These are phyloP conservation scores for Dryobota labecula DNA, from an alignment of 2,888 invertebrate genomes.

Conservation along the genomic window DNA sequence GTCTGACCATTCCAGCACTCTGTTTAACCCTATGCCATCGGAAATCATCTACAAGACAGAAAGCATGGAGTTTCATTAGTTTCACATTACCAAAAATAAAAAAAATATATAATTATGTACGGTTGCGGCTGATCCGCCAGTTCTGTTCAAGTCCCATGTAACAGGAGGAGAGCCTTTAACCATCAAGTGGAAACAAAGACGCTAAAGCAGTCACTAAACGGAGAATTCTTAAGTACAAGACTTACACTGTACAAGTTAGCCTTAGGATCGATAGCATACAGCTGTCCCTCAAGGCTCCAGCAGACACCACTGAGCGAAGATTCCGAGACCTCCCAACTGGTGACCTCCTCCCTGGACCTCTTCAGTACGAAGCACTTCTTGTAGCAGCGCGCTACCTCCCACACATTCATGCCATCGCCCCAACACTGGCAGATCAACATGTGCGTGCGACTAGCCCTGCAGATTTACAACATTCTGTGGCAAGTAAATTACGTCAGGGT, in stretches of 20 bases:
- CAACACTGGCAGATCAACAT: slow-evolving; percentile 85
- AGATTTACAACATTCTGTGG: neutral
- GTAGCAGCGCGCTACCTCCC: slow-evolving; percentile 87
- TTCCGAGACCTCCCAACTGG: slow-evolving; percentile 78
- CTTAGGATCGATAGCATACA: slow-evolving; percentile 81
- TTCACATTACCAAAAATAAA: neutral
- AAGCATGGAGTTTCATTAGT: neutral
- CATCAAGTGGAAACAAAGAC: too few relatives aligned
- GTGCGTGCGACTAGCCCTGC: slow-evolving; percentile 83
- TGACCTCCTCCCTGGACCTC: slow-evolving; percentile 75
- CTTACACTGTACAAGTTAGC: slow-evolving; percentile 81
- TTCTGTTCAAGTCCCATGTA: too few relatives aligned
- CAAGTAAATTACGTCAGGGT: too few relatives aligned
- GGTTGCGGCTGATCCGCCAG: too few relatives aligned
- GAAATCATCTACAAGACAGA: slow-evolving; percentile 76
- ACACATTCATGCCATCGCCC: slow-evolving; percentile 83
- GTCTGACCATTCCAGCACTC: slow-evolving; percentile 81
- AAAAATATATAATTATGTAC: too few relatives aligned
- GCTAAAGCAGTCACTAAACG: neutral
- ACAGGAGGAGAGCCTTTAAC: too few relatives aligned
- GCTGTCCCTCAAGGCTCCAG: slow-evolving; percentile 83
- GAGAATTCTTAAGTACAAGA: neutral
- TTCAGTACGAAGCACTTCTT: slow-evolving; percentile 81
- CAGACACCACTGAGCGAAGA: slow-evolving; percentile 77
- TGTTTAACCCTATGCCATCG: slow-evolving; percentile 85